Conservation (phyloP, 1,140 invertebrate genomes). For the Eurytemora carolleeae region DNA sequence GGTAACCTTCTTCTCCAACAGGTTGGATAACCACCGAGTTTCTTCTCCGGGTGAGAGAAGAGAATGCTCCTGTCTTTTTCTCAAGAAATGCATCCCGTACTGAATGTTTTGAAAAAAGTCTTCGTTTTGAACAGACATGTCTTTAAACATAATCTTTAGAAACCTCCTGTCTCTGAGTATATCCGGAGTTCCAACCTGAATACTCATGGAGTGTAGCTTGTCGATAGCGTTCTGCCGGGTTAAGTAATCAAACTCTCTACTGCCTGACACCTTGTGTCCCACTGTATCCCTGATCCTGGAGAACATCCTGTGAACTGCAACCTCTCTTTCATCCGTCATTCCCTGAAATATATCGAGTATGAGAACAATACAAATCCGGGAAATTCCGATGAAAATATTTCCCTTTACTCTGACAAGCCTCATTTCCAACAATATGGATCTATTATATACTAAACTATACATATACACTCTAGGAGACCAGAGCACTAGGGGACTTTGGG, state of each 20-base stretch:
- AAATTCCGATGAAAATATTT: too few species aligned
- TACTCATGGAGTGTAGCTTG: conserved; percentile 27
- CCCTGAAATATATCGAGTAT: not conserved
- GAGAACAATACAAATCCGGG: too few species aligned
- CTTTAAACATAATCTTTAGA: conserved; percentile 28
- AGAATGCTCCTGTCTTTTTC: conserved; percentile 9
- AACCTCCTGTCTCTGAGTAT: conserved; percentile 25
- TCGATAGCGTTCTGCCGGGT: conserved; percentile 4
- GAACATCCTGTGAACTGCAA: conserved; percentile 3
- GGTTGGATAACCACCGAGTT: not conserved
- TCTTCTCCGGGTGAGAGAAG: not conserved
- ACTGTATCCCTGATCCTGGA: conserved; percentile 8
- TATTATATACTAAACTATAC: too few species aligned
- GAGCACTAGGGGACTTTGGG: too few species aligned
- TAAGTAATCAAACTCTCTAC: conserved; percentile 2
- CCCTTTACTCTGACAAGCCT: too few species aligned
- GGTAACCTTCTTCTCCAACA: not conserved
- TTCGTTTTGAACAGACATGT: conserved; percentile 29
- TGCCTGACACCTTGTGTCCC: conserved; percentile 1
- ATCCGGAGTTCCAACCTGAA: conserved; percentile 33
- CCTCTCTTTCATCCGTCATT: not conserved
- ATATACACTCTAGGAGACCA: too few species aligned
- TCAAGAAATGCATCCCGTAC: conserved; percentile 22
- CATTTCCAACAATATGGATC: too few species aligned
- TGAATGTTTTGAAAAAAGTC: conserved; percentile 31